Base-by-base conservation (phyloP, 1,140 invertebrate genomes). In the Thaumetopoea pityocampa region DNA sequence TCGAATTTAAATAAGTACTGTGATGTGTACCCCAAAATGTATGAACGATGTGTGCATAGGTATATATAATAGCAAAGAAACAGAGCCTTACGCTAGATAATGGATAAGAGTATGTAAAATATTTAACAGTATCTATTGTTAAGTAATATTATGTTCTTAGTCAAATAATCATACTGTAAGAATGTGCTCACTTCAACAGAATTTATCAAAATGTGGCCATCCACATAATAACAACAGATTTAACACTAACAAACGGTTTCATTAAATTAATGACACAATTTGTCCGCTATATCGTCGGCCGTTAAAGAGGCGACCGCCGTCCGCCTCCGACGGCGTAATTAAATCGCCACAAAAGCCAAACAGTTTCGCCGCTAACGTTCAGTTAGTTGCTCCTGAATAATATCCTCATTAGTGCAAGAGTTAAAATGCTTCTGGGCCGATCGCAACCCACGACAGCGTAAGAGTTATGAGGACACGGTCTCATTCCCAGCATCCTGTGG, bases 401-500 rank as follows among this genome's bases (percentile, higher is more conserved):
- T 79, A 65, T 77, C 62, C 69, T 71, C 68, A 77, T 80, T 74
- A 72, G 38, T 22, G 24, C 27, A 19, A 36, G 43, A 54, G 54
- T 72, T 72, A 67, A 59, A 65, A 56, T 69, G 71, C 46, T 40
- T 57, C 53, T 54, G 37, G 34, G 51, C 51, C 42, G 43, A 36
- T 56, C 59, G 67, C 79, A 68, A 77, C 76, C 76, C 77, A 83
- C 79, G 74, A 67, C 47, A 53, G 47, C 35, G 19, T 40, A 46
- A 60, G 63, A 65, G 64, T 76, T 72, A 80, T 77, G 67, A 79
- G 76, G 74, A 81, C 79, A 81, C 70, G 79, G 57, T 74, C 79
- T 78, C 72, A 83, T 81, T 83, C 72, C 58, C 71, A 62, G 81
- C 79, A 81, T 83, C 79, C 79, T 79, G 79, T 68, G 69, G 77